Evolutionary conservation across 2,888 invertebrate genomes (phyloP).

Genomic region (Pandemis cinnamomeana): DNA sequence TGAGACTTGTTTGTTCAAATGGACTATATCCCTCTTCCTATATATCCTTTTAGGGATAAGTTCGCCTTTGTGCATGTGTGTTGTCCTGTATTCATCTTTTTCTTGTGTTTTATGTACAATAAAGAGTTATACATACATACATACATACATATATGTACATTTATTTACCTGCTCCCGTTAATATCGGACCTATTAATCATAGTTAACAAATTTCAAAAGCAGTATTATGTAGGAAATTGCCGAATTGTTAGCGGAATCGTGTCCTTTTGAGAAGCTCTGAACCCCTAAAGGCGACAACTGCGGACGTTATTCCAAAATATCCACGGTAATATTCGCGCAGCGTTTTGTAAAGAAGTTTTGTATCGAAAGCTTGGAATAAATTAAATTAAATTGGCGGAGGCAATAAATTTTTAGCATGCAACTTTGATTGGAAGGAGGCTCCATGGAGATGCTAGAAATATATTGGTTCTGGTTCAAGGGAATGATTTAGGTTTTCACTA

Average conservation of each 20-base stretch:
- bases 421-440: not conserved
- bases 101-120: no score
- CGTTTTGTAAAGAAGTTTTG: slow-evolving; percentile 5
- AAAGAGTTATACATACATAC: no score
- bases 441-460: not conserved
- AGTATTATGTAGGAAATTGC: slow-evolving; percentile 4
- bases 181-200: slow-evolving; percentile 35
- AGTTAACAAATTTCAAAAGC: slow-evolving; percentile 15
- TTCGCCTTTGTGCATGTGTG: no score
- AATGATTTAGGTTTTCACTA: no score
- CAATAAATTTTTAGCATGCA: not conserved
- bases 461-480: no score
- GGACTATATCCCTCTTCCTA: no score
- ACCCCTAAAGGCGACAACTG: not conserved
- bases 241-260: slow-evolving; percentile 27
- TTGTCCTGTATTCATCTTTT: no score
- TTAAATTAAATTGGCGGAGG: slow-evolving; percentile 2
- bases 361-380: slow-evolving; percentile 10
- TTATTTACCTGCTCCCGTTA: slow-evolving; percentile 9
- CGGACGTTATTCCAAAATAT: slow-evolving; percentile 9
- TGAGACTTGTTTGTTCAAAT: no score
- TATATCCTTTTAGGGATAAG: no score
- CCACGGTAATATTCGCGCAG: not conserved
- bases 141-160: no score
- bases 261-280: slow-evolving; percentile 8